Base-by-base conservation (phyloP, 2,797 vertebrate species). In the Pangasius mekongensis region DNA sequence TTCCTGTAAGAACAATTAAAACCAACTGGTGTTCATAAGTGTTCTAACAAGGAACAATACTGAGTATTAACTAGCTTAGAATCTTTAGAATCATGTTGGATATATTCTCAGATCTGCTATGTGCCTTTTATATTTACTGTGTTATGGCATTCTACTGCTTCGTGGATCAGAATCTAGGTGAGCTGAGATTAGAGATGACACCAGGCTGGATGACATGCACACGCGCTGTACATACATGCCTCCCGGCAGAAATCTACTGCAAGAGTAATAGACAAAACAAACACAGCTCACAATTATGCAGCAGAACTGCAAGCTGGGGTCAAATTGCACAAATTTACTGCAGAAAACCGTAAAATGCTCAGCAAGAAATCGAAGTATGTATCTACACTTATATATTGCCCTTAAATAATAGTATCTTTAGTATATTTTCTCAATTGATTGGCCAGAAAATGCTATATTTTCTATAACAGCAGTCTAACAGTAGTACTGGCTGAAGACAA, bases 171-270 rank as follows among this genome's bases (percentile, higher is more conserved):
- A 83, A 83, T 47, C 36, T 18, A 30, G 39, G 36, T 66, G 54
- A 81, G 27, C 8, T 58, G 36, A 47, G 64, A 27, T 36, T 36
- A 36, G 30, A 67, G 60, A 78, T 78, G n/a, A 9, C 73, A 67
- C 36, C 73, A 85, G 54, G 33, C 58, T 43, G 82, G 71, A n/a
- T 87, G 76, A 64, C 54, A 87, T 82, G 67, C 27, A 84, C 81
- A 82, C 73, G 85, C 56, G 43, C 49, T 85, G 71, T 87, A 66
- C 30, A 87, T 85, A 56, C 74, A n/a, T 64, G 43, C 80, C 73
- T 89, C 54, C 82, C 74, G 43, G 82, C 49, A 86, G 64, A 43
- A 89, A 88, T 83, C 80, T 85, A 84, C 82, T 85, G 64, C 64
- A 88, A 85, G 52, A 56, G 62, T 47, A 86, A 85, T 43, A 64